A percentile compares a stretch with the other conserved stretches of the same genome.
These are phyloP conservation scores for Lethenteron camtschaticum DNA, from an alignment of 2,113 vertebrate genomes.

Conservation along the genomic window DNA sequence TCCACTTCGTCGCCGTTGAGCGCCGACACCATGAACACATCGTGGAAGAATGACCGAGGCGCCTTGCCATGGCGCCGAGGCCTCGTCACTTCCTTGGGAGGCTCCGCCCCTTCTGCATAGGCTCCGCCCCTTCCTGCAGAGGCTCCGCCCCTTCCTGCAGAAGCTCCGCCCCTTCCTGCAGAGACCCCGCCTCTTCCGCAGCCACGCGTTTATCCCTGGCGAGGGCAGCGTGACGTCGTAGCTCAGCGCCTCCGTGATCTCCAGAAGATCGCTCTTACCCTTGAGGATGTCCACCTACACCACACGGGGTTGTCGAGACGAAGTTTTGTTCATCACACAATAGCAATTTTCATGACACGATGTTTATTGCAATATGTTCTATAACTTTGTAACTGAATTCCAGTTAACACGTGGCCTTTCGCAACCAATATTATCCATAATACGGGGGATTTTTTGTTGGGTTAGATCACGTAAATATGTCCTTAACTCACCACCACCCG, in stretches of 20 bases:
- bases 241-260: neutral
- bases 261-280: neutral
- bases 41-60: neutral
- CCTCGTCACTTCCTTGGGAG: neutral
- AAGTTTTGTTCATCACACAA: too few relatives aligned
- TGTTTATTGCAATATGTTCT: too few relatives aligned
- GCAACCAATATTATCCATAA: too few relatives aligned
- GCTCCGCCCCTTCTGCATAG: neutral
- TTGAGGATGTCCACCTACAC: neutral
- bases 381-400: too few relatives aligned
- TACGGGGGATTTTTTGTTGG: too few relatives aligned
- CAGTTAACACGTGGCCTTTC: too few relatives aligned
- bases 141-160: neutral
- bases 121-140: neutral
- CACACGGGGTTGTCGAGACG: too few relatives aligned
- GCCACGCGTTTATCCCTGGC: neutral
- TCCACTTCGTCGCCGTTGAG: conserved; percentile 42
- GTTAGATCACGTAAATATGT: too few relatives aligned
- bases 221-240: neutral
- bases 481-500: too few relatives aligned
- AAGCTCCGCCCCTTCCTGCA: neutral
- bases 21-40: conserved; percentile 34
- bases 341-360: too few relatives aligned
- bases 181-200: neutral
- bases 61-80: neutral